A percentile compares a stretch with the other conserved stretches of the same genome.
Evolutionary conservation across 2,888 invertebrate species (phyloP).

Genomic region (Acrocyrtus sp.): DNA sequence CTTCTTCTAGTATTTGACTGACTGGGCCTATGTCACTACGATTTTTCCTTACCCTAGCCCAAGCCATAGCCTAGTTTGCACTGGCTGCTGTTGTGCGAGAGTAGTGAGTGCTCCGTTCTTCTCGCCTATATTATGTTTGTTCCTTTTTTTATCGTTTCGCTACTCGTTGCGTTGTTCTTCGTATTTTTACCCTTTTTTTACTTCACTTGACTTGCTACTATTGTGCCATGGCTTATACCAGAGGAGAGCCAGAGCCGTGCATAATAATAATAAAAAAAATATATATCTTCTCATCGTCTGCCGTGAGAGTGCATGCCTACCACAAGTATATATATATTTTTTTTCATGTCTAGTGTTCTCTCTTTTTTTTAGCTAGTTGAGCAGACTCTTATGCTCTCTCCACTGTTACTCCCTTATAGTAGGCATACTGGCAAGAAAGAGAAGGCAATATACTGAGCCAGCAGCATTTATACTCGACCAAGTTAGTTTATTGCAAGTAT

Average conservation of each 20-base stretch:
- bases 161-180: conserved; percentile 12
- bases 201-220: not conserved
- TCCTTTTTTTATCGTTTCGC: conserved; percentile 7
- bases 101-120: conserved; percentile 7
- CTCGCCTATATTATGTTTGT: conserved; percentile 4
- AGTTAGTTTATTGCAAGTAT: not conserved
- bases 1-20: conserved; percentile 22
- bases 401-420: too few species aligned
- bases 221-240: conserved; percentile 8
- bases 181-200: conserved; percentile 8
- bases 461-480: too few species aligned
- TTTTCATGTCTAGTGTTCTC: not conserved
- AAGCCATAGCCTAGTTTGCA: conserved; percentile 32
- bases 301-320: too few species aligned
- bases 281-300: too few species aligned
- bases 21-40: conserved; percentile 37
- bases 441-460: too few species aligned
- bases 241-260: too few species aligned
- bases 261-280: too few species aligned
- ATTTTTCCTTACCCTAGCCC: conserved; percentile 34
- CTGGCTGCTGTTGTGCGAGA: too few species aligned
- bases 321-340: not conserved
- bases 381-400: too few species aligned
- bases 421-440: too few species aligned
- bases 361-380: too few species aligned